These are phyloP conservation scores for Catonia carolina DNA, from an alignment of 2,888 invertebrate genomes.

Conservation along the genomic window DNA sequence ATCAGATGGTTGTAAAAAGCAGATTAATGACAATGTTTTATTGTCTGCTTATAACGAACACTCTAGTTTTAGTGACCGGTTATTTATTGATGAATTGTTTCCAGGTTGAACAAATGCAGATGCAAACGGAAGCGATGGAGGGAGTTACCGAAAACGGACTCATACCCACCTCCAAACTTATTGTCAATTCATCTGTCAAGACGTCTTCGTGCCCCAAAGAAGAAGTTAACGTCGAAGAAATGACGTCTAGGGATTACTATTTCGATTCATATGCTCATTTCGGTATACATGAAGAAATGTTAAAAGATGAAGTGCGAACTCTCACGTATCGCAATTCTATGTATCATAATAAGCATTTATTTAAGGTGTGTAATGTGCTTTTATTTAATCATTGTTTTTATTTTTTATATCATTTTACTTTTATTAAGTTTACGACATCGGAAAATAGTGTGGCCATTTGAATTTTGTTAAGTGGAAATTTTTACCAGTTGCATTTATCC, in stretches of 20 bases:
- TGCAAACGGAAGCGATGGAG: conserved; percentile 24
- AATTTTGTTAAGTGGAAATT: no score
- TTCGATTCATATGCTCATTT: conserved; percentile 99
- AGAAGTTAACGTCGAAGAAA: conserved; percentile 73
- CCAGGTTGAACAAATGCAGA: conserved; percentile 16
- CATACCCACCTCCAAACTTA: conserved; percentile 20
- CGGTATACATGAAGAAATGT: conserved; percentile 99
- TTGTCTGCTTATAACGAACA: no score
- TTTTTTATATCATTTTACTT: no score
- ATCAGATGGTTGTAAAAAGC: no score
- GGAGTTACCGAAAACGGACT: conserved; percentile 17
- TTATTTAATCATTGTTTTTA: no score
- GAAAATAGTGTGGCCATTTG: not conserved
- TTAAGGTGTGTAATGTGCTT: conserved; percentile 51
- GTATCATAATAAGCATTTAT: conserved; percentile 98
- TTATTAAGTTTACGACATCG: no score
- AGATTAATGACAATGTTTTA: no score
- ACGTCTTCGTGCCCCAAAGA: not conserved
- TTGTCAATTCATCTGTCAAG: not conserved
- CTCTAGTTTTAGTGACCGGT: no score
- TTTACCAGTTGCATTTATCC: no score
- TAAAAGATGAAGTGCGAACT: conserved; percentile 98
- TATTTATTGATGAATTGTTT: not conserved
- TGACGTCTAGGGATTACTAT: conserved; percentile 99
- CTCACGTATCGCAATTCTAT: conserved; percentile 97